Percentiles rank a stretch among this genome's conserved stretches.
Conservation (phyloP, 2,797 vertebrate genomes). For the Diplodus sargus region DNA sequence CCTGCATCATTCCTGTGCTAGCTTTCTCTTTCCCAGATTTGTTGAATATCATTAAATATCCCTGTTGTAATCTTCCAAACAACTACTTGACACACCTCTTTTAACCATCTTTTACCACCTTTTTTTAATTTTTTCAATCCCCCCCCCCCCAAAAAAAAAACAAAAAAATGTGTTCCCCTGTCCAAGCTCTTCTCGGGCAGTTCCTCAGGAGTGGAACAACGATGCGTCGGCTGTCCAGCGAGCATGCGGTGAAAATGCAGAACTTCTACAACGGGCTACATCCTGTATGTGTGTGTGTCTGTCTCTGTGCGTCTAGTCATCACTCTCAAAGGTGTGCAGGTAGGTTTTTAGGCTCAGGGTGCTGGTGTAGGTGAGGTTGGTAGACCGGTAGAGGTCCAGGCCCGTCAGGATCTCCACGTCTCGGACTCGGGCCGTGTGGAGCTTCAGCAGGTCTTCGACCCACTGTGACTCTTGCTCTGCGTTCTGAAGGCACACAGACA, state of each 20-base stretch:
- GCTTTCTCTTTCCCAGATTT: slow-evolving; percentile 16
- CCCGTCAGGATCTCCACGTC: slow-evolving; percentile 95
- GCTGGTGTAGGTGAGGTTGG: slow-evolving; percentile 88
- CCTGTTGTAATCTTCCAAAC: slow-evolving; percentile 35
- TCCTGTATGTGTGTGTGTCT: slow-evolving; percentile 40
- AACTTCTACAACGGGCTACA: slow-evolving; percentile 37
- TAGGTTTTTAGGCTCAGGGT: slow-evolving; percentile 94
- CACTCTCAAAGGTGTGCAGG: slow-evolving; percentile 93
- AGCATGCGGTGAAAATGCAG: slow-evolving; percentile 45
- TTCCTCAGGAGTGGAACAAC: slow-evolving; percentile 39
- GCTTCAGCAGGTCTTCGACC: slow-evolving; percentile 93
- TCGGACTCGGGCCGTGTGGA: slow-evolving; percentile 92
- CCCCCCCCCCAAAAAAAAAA: too few species aligned
- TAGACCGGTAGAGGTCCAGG: slow-evolving; percentile 92
- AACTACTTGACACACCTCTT: slow-evolving; percentile 30
- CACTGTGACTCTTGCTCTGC: slow-evolving; percentile 89
- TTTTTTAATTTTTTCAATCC: slow-evolving; percentile 29
- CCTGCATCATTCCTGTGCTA: slow-evolving; percentile 7
- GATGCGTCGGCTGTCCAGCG: slow-evolving; percentile 27
- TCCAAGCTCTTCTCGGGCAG: slow-evolving; percentile 19
- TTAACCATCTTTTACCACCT: too few species aligned
- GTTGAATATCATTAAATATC: slow-evolving; percentile 22
- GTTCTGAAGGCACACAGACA: slow-evolving; percentile 80
- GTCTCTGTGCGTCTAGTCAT: slow-evolving; percentile 83
- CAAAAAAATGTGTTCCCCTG: slow-evolving; percentile 24